A percentile compares a stretch with the other conserved stretches of the same genome.
Conservation (phyloP, 2,888 invertebrate genomes). For the Drosophila fungiperda region DNA sequence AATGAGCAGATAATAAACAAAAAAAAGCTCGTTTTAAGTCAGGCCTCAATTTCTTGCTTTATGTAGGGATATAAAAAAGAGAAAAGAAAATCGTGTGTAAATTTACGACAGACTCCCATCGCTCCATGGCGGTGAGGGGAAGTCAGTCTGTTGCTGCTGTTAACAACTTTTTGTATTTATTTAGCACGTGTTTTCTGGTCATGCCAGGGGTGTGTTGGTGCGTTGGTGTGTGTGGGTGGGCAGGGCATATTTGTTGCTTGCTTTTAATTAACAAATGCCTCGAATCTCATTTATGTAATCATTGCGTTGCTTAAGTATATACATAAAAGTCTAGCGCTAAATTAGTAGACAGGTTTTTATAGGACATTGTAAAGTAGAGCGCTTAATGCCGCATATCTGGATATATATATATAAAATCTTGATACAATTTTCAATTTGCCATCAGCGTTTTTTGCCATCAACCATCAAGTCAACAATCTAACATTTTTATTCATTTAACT, state of each 20-base stretch:
- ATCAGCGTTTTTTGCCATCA: conserved; percentile 37
- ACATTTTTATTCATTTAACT: conserved; percentile 12
- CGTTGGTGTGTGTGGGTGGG: background rate
- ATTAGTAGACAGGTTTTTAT: conserved; percentile 41
- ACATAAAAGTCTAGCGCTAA: conserved; percentile 55
- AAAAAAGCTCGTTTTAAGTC: conserved; percentile 41
- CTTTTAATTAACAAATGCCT: conserved; percentile 79
- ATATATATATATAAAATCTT: conserved; percentile 11
- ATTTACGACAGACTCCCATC: conserved; percentile 54
- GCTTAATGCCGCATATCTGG: background rate
- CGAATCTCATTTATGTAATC: conserved; percentile 62
- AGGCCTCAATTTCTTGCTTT: conserved; percentile 45
- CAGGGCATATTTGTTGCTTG: conserved; percentile 60
- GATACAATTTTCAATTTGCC: conserved; percentile 49
- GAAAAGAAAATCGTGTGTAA: conserved; percentile 23
- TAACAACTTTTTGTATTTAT: conserved; percentile 69
- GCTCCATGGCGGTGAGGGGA: background rate
- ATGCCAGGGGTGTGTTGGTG: background rate
- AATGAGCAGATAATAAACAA: conserved; percentile 63
- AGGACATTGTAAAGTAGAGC: background rate
- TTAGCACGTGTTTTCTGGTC: conserved; percentile 66
- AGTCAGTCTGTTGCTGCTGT: conserved; percentile 50
- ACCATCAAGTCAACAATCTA: conserved; percentile 12
- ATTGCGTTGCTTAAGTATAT: conserved; percentile 56
- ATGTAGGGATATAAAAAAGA: conserved; percentile 31